phyloP scores from a whole-genome alignment of 2,113 vertebrate species.

The Melozone crissalis region DNA sequence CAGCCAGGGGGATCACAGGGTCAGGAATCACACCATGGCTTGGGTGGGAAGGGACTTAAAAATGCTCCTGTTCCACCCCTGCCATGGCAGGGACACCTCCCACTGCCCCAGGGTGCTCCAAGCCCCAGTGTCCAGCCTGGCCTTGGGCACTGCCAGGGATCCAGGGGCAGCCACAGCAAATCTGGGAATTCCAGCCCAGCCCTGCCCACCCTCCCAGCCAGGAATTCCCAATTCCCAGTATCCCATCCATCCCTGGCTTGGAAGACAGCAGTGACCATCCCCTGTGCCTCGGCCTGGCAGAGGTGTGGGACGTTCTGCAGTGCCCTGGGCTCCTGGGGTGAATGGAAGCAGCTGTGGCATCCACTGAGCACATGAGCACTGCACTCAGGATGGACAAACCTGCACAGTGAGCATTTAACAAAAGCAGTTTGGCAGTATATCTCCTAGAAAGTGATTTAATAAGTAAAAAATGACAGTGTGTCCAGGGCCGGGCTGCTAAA shows the following conservation, averaged over 20 bases:
- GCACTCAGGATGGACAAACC: too few species aligned
- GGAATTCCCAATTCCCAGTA: neutral
- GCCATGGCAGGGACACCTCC: neutral
- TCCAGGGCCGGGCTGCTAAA: neutral
- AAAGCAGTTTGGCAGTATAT: neutral
- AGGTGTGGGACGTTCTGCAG: accelerated
- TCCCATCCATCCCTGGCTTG: accelerated
- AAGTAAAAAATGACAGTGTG: neutral
- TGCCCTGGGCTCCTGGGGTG: neutral
- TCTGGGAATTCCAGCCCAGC: neutral
- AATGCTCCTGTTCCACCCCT: neutral
- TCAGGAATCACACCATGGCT: neutral
- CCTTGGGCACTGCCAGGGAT: neutral
- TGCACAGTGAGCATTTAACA: neutral
- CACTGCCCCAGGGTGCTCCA: neutral
- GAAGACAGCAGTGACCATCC: neutral
- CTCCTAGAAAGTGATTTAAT: neutral
- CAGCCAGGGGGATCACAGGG: neutral
- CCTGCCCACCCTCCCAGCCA: accelerated
- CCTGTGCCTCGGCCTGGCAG: neutral
- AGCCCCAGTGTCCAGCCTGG: neutral
- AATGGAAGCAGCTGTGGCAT: neutral
- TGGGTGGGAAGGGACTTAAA: neutral
- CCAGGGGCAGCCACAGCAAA: neutral
- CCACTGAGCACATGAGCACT: neutral